Evolutionary conservation across 2,797 vertebrate species (phyloP).

Genomic region (Harpagifer antarcticus): DNA sequence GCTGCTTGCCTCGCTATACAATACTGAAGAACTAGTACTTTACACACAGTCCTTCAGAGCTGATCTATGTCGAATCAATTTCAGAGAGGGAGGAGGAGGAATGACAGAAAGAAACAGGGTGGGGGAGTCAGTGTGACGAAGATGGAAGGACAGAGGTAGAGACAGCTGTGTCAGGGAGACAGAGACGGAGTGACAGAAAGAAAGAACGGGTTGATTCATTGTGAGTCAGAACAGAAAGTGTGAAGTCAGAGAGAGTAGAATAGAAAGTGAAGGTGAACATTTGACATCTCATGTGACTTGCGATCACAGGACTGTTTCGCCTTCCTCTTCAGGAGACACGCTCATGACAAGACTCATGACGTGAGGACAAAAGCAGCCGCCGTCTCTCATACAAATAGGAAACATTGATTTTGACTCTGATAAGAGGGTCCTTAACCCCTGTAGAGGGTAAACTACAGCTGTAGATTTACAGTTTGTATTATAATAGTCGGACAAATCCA

Average conservation of each 20-base stretch:
- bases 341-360: conserved; percentile 36
- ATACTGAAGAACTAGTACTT: background rate
- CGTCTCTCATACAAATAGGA: background rate
- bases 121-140: background rate
- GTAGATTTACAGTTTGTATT: background rate
- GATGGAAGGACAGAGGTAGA: background rate
- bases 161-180: background rate
- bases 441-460: background rate
- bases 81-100: background rate
- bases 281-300: conserved; percentile 42
- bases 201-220: background rate
- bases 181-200: background rate
- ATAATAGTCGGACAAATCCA: too few relatives aligned
- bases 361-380: background rate
- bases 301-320: conserved; percentile 24
- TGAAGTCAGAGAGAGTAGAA: background rate
- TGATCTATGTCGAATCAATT: background rate
- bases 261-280: conserved; percentile 35
- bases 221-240: background rate
- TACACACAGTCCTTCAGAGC: background rate
- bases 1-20: background rate
- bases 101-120: background rate
- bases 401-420: background rate
- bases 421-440: background rate
- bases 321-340: background rate